Base-by-base conservation (phyloP, 2,113 vertebrate species). In the Prietella phreatophila region DNA sequence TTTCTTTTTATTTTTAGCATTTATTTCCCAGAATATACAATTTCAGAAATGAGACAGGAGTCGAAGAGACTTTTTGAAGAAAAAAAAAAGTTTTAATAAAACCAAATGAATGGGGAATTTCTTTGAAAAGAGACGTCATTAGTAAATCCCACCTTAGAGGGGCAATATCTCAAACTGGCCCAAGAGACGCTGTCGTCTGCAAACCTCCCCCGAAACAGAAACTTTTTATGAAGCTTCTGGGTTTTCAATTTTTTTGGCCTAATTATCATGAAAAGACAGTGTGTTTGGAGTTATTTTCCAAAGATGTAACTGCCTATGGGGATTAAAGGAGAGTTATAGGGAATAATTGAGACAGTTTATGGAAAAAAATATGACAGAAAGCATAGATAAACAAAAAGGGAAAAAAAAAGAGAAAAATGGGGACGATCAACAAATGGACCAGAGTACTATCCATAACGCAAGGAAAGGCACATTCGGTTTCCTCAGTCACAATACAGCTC, bases 131-230 rank as follows among this genome's bases (percentile, higher is more conserved):
- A 88, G 82, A 78, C 6, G 82, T n/a, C 47, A 83, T 63, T 87
- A 88, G 82, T 84, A 88, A 88, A 88, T 88, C 82, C 71, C 82
- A 88, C 71, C 80, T 84, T 78, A 76, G 71, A 88, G 82, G 78
- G 58, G 86, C 58, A 84, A 88, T 79, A 79, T 61, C 82, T 88
- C 82, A 84, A 55, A 88, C 71, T 84, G 53, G 47, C 87, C 87
- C 87, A 55, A 76, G 87, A 88, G 87, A 88, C 87, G 27, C 20
- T 84, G 82, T 39, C 39, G 75, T 76, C 82, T 84, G 27, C 71
- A 88, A 84, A 61, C 17, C n/a, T 36, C 55, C 85, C 6, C 10
- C 15, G 53, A 80, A 80, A 67, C 58, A 53, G 30, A 75, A 87
- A 33, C 80, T 76, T 83, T 83, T 56, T 69, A 88, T 61, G n/a